A percentile compares a stretch with the other conserved stretches of the same genome.
Conservation (phyloP, 2,113 vertebrate species). For the Taxidea taxus region DNA sequence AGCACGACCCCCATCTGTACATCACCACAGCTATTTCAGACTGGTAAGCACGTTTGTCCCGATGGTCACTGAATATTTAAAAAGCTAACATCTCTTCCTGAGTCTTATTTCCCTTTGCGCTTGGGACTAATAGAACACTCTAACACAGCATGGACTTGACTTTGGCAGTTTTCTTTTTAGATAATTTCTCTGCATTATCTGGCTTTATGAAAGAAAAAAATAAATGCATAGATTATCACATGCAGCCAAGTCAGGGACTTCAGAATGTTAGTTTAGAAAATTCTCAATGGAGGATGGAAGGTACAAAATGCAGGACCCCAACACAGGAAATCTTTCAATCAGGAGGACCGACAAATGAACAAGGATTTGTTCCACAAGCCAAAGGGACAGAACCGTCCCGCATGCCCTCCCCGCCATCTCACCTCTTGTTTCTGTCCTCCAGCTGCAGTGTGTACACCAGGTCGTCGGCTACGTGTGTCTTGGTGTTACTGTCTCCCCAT, state of each 20-base stretch:
- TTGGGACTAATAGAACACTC: slow-evolving; percentile 27
- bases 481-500: slow-evolving; percentile 93
- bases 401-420: rapidly evolving
- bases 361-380: rapidly evolving
- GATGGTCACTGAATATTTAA: slow-evolving; percentile 66
- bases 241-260: not conserved
- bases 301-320: not conserved
- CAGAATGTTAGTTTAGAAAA: not conserved
- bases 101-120: not conserved
- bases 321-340: not conserved
- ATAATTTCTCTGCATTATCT: slow-evolving; percentile 23
- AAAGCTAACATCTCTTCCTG: slow-evolving; percentile 13
- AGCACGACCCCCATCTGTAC: not conserved
- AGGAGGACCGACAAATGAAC: not conserved
- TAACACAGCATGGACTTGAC: not conserved
- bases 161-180: slow-evolving; percentile 18
- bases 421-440: slow-evolving; percentile 97
- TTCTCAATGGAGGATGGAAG: not conserved
- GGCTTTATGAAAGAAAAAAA: slow-evolving; percentile 26
- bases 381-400: rapidly evolving
- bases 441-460: slow-evolving; percentile 93
- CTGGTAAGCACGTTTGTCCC: slow-evolving; percentile 70
- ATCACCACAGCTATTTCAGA: slow-evolving; percentile 31
- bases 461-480: slow-evolving; percentile 85
- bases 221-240: not conserved